Evolutionary conservation across 2,888 invertebrate genomes (phyloP), one percentile per base, ranked within the genome.

Genomic region (Panzeria rudis): DNA sequence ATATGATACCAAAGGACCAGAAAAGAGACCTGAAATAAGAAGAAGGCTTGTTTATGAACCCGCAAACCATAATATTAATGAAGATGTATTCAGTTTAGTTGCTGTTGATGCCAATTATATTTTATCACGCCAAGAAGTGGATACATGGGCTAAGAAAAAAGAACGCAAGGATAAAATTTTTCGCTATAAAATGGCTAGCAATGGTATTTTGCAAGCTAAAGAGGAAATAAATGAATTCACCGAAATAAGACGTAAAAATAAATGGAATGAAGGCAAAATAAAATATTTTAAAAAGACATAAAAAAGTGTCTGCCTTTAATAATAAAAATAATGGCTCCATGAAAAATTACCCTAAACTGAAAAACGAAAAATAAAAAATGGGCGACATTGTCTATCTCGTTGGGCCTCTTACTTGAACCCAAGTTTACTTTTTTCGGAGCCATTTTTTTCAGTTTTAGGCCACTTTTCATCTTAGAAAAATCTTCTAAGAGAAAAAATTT

Each of bases 241-340:
- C 0, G 75, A 87, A n/a, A 38, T 84, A 3, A 80, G 90, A 3
- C 84, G 82, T 4, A 89, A 89, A 68, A 91, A 91, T 80, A 84
- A 88, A 15, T 91, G 91, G 91, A 88, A 88, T 75, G 89, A 90
- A 77, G 64, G 86, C 0, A 90, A 89, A 87, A 91, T 91, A 86
- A 87, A 86, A 80, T 69, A 83, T 29, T 73, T 79, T 15, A 69
- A 35, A 75, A 72, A 25, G 61, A 81, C 9, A 68, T 69, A 84
- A 87, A 87, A 5, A 50, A 69, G 7, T 44, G 50, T 20, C 17
- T 47, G 1, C 17, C 20, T 50, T 4, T 17, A 47, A 17, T 20
- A 50, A 20, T 20, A 20, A 50, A 15, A n/a, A n/a, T 41, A 13
- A 15, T 15, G 41, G 11, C 7, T 41, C 3, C 2, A 9, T 38